Evolutionary conservation across 2,797 vertebrate species (phyloP), one percentile per base, ranked within the genome.

Genomic region (Fratercula arctica): DNA sequence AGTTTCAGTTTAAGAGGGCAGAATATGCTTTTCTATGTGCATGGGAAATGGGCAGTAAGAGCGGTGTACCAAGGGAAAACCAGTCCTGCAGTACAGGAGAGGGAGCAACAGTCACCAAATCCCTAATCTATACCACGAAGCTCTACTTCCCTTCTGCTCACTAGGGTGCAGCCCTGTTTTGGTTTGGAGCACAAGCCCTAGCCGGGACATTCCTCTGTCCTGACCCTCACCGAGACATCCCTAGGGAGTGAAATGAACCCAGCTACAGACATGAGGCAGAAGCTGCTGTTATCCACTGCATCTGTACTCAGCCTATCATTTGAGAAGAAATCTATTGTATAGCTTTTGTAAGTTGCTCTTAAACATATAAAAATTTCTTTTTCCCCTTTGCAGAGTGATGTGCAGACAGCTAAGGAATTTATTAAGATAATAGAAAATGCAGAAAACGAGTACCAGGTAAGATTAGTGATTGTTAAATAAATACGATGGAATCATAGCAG

Each of bases 401-500:
- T 95, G 93, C 99, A 99, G 96, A 99, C 99, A 97, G 99, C 99
- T 91, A 99, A 99, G 98, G 98, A 99, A 61, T 98, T 99, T 97
- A 98, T 99, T 97, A 99, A 99, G 98, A 98, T 99, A 64, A 99
- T 99, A 97, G 98, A 99, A 96, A 98, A 98, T 64, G 99, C 99
- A 96, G 99, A 99, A 97, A 98, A 98, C 7, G 98, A 99, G 37
- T 99, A 99, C 96, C 99, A 99, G 99, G 99, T 99, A 98, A 98
- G 95, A 70, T 74, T 39, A 53, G 20, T 19, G 9, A 16, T 68
- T n/a, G 26, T 66, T 64, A 91, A 85, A 64, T 72, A 77, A 51
- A 25, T 14, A 3, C 1, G 11, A 23, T 50, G 21, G 50, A 59
- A 74, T 60, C 16, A 0, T 54, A n/a, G 56, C 46, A 33, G 11